Conservation (phyloP, 2,113 vertebrate genomes). For the Chiloscyllium plagiosum region DNA sequence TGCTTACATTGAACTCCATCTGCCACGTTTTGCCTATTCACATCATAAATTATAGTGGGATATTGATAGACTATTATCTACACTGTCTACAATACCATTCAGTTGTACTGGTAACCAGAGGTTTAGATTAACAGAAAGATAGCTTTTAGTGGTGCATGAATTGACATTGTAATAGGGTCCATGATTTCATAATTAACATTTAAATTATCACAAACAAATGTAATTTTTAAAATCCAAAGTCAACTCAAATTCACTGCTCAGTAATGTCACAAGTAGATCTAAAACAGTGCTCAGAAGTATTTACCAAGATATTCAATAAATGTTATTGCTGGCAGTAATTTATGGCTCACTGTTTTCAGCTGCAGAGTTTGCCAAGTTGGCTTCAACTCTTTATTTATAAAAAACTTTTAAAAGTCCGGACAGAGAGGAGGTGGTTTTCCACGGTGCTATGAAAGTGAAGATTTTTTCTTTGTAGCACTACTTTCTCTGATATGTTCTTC, state of each 20-base stretch:
- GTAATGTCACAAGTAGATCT: neutral
- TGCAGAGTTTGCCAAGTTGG: neutral
- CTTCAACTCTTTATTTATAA: conserved; percentile 25
- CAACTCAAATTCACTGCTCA: neutral
- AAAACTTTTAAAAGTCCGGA: neutral
- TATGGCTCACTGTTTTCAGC: neutral
- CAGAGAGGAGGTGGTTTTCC: neutral
- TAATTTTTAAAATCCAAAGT: neutral
- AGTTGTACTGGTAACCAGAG: neutral
- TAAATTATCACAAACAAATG: neutral
- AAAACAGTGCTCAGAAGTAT: neutral
- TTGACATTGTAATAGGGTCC: neutral
- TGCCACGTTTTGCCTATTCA: no score
- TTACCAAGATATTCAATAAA: neutral
- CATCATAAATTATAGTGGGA: no score
- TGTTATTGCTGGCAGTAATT: neutral
- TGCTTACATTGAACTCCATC: no score
- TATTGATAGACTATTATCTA: no score
- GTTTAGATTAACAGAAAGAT: neutral
- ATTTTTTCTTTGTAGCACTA: neutral
- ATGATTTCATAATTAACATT: neutral
- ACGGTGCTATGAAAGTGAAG: neutral
- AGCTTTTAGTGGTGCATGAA: neutral
- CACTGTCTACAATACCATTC: neutral
- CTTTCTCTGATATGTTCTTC: neutral